Evolutionary conservation across 2,797 vertebrate species (phyloP), one percentile per base, ranked within the genome.

Genomic region (Ctenosaura bakeri): DNA sequence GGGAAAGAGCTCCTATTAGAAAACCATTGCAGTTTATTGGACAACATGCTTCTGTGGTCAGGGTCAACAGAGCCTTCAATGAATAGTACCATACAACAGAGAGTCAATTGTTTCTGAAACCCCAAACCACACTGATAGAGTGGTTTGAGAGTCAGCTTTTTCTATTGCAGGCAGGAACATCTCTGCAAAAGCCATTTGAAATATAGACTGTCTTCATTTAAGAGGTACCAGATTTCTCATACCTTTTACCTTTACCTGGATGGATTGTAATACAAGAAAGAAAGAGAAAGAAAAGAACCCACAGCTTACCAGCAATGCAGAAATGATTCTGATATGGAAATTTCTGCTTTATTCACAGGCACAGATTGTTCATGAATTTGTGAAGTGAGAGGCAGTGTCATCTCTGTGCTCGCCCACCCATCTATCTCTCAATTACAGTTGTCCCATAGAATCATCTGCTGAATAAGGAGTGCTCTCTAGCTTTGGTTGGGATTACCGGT

Each of bases 291-390:
- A 26, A 9, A 7, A 73, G 6, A 94, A 94, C 95, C 85, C 38
- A 86, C 29, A 92, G 92, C 93, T 92, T 94, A 62, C 89, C 91
- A 88, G 35, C 32, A 83, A 87, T 92, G 90, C 64, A 89, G 82
- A 82, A 76, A 83, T 92, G 89, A 77, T 7, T 3, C 24, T 14
- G 16, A 50, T 42, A 6, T 56, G 71, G 66, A 78, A 86, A 73
- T 35, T 89, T 84, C 79, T 90, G 86, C 91, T 84, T 20, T 92
- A 92, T 13, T 32, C 9, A 90, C 86, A 92, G 85, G 46, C 38
- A 46, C 50, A 94, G 90, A 93, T 94, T 94, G 86, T 86, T 85
- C 92, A 71, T 91, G 87, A 79, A 94, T 94, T 95, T 95, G 94
- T 92, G 91, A 89, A 87, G 12, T 82, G 62, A 32, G 42, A 83